Evolutionary conservation across 2,113 vertebrate species (phyloP).

Genomic region (Dipodomys stephensi): DNA sequence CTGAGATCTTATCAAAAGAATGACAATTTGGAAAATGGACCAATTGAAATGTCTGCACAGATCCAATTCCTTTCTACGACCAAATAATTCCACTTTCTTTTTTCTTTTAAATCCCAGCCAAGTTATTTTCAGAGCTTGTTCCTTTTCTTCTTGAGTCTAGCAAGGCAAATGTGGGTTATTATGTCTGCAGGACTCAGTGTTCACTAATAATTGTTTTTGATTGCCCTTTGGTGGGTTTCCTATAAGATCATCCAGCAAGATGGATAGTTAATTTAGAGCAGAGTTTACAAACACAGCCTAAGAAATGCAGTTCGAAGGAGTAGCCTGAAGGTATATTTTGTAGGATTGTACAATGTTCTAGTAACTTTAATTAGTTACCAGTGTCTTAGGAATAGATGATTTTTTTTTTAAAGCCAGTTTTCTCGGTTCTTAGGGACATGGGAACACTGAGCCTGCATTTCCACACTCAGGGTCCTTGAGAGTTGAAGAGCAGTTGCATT

Average conservation of each 20-base stretch:
- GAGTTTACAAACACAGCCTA: not conserved
- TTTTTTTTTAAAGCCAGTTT: not conserved
- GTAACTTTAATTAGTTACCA: conserved; percentile 8
- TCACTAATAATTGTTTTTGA: conserved; percentile 37
- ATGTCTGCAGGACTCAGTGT: not conserved
- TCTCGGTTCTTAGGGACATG: not conserved
- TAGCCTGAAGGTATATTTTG: not conserved
- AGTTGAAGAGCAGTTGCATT: not conserved
- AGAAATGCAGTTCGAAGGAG: not conserved
- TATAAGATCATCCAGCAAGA: not conserved
- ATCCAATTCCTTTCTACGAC: conserved; percentile 40
- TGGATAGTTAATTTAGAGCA: not conserved
- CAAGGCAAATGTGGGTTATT: not conserved
- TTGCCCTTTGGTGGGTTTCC: not conserved
- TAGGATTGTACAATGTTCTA: not conserved
- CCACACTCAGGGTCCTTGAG: not conserved
- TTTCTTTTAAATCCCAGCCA: not conserved
- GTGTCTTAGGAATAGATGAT: conserved; percentile 32
- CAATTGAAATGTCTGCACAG: conserved; percentile 42
- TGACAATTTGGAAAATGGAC: conserved; percentile 53
- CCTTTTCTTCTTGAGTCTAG: conserved; percentile 12
- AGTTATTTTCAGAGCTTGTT: not conserved
- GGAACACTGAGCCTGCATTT: not conserved
- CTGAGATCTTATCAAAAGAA: conserved; percentile 54
- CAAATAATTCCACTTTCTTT: conserved; percentile 45